Evolutionary conservation across 2,113 vertebrate genomes (phyloP).

Genomic region (Melanocharis versteri): DNA sequence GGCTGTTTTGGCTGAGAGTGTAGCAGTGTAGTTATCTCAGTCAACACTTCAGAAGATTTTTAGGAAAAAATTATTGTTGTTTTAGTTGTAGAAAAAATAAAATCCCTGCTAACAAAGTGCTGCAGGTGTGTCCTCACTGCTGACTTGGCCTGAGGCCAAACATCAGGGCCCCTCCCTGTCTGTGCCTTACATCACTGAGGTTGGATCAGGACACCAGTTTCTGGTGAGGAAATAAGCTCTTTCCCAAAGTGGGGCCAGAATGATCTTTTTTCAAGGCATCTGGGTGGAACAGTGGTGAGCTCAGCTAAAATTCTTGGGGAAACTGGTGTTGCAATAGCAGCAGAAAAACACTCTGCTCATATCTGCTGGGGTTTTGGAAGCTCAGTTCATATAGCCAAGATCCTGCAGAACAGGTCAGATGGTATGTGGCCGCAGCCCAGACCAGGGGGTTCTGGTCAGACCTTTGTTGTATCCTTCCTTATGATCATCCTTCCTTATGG

Average conservation of each 20-base stretch:
- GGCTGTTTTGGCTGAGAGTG: background rate
- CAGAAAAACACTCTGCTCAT: background rate
- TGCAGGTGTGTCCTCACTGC: background rate
- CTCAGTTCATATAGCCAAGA: background rate
- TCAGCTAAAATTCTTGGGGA: background rate
- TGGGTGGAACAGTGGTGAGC: background rate
- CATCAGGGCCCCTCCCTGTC: background rate
- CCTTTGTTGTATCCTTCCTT: background rate
- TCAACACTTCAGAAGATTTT: background rate
- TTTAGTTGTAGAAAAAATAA: background rate
- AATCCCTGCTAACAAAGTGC: background rate
- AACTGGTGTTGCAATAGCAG: background rate
- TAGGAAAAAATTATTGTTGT: background rate
- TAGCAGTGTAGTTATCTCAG: background rate
- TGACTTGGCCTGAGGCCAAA: background rate
- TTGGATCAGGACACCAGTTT: background rate
- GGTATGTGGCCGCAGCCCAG: background rate
- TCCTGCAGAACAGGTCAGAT: background rate
- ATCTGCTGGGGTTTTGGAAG: background rate
- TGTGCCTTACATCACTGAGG: background rate
- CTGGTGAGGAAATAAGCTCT: background rate
- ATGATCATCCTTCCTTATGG: background rate
- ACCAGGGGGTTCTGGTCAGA: background rate
- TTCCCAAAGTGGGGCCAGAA: background rate
- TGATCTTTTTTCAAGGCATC: background rate